A percentile compares a stretch with the other conserved stretches of the same genome.
Evolutionary conservation across 2,113 vertebrate genomes (phyloP).

Genomic region (Paradoxurus hermaphroditus): DNA sequence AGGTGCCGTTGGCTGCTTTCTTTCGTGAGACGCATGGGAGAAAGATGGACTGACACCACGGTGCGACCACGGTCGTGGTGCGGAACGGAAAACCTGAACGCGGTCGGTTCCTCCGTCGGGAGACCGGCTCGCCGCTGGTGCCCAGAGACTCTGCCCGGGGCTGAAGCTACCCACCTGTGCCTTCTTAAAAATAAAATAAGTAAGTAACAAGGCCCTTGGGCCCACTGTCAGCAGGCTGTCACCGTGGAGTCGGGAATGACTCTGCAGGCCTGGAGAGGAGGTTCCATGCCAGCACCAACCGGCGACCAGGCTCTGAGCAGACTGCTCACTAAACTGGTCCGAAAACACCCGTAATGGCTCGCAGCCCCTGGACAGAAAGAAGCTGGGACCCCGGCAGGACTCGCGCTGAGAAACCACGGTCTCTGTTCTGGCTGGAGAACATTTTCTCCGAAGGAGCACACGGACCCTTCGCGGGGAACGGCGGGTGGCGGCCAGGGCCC

Average conservation of each 20-base stretch:
- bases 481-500: background rate
- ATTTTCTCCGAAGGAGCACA: background rate
- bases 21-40: rapidly evolving
- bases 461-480: rapidly evolving
- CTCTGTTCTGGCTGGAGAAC: background rate
- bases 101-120: rapidly evolving
- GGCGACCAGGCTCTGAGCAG: no score
- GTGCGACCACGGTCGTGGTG: rapidly evolving
- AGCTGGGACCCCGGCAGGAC: rapidly evolving
- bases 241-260: background rate
- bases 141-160: background rate
- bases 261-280: no score
- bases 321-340: background rate
- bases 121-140: no score
- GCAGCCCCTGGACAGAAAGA: rapidly evolving
- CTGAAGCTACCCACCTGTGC: background rate
- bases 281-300: background rate
- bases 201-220: background rate
- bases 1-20: rapidly evolving
- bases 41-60: rapidly evolving
- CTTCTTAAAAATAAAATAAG: background rate
- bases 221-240: background rate
- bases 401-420: no score
- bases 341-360: rapidly evolving
- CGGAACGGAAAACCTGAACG: rapidly evolving